Evolutionary conservation across 2,113 vertebrate genomes (phyloP), one percentile per base, ranked within the genome.

Genomic region (Otis tarda): DNA sequence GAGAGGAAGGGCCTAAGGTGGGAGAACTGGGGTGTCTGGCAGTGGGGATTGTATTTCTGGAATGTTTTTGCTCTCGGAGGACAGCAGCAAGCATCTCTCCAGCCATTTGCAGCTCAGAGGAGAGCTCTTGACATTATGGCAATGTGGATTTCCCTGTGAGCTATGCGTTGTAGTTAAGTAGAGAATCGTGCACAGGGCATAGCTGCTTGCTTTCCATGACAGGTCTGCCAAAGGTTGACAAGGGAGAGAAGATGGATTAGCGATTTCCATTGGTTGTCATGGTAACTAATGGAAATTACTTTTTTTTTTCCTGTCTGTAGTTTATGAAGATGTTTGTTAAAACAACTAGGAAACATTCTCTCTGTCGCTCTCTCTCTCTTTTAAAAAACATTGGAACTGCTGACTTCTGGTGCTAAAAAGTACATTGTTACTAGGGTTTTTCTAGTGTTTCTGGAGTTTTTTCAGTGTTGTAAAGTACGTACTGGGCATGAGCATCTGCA

Each of bases 271-370:
- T 87, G 83, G 90, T 96, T 93, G 94, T 57, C 92, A 94, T 94
- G 70, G 95, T 81, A 95, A 97, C 96, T 78, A 95, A 96, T 90
- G 89, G 94, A 94, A 93, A 92, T 90, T 5, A 82, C 43, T 63
- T 7, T 27, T 43, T 6, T 25, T 43, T 14, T 5, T 30, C 65
- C 18, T 78, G 33, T 78, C 74, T 83, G 37, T 90, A 0, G 0
- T 83, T 28, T 45, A 65, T 75, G 73, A 94, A 68, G 53, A 69
- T 94, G 52, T 95, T 94, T 90, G 79, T 86, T 90, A 37, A 63
- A 93, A 88, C 71, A 83, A 43, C 63, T 83, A 56, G 18, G 37
- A 77, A 87, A 25, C 12, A 15, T 70, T 79, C 6, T 77, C n/a
- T 68, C 5, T 59, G 5, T 75, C 3, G 15, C 8, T 7, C 35